Evolutionary conservation across 2,797 vertebrate species (phyloP), one percentile per base, ranked within the genome.

Genomic region (Catostomus latipinnis): DNA sequence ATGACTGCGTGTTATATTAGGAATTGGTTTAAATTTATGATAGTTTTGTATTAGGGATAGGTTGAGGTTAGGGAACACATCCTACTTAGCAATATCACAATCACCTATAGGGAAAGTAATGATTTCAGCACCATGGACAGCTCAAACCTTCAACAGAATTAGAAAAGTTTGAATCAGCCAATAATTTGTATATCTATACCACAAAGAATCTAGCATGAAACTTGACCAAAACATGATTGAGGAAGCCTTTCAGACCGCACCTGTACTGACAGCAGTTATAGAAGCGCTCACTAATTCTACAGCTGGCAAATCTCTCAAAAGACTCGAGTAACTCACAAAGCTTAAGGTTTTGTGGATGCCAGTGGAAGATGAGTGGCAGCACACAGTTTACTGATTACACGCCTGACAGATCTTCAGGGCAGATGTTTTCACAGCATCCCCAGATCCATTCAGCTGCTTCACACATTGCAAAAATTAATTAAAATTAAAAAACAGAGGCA

Each of bases 301-400:
- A 71, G 66, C 67, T 71, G 76, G 67, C 58, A 62, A 48, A 71
- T 52, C 76, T 67, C 76, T 71, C 67, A 78, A 71, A 78, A 78
- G 67, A 46, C 76, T 54, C 16, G 48, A 71, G 57, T 71, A 78
- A 63, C 48, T 62, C 48, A 18, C 8, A 53, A 62, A 71, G 76
- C 76, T 62, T 57, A 45, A 71, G 76, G 58, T 62, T 78, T 57
- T 54, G 49, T 8, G 66, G 76, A 62, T 68, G 74, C 62, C 53
- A 43, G 74, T 62, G 57, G 43, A 53, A 57, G 74, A 76, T 61
- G 76, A 70, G 75, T 69, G 57, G 76, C 56, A 70, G 89, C 87
- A 85, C 88, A 87, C 86, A 89, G 88, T 92, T 93, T 91, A 90
- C 89, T 91, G 92, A 94, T 94, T 94, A 94, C 91, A 93, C 90